These are phyloP conservation scores for Onychomys torridus DNA, from an alignment of 2,797 vertebrate genomes.

Conservation along the genomic window DNA sequence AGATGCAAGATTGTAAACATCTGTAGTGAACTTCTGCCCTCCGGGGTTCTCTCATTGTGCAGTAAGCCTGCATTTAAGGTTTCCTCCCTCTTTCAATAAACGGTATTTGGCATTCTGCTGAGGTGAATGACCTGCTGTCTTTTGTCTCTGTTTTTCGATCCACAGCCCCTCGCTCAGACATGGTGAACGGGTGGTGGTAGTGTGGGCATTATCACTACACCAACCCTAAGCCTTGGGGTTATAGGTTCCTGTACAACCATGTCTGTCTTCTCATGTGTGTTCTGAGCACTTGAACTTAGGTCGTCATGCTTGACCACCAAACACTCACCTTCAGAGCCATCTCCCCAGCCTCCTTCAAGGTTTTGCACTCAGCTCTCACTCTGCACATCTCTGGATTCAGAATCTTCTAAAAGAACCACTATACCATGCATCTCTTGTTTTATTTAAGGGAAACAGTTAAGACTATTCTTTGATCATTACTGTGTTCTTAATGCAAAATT, in stretches of 20 bases:
- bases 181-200: too few species aligned
- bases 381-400: constrained; percentile 15
- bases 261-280: background rate
- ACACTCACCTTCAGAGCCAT: background rate
- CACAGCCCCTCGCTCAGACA: too few species aligned
- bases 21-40: too few species aligned
- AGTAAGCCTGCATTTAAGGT: too few species aligned
- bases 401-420: constrained; percentile 9
- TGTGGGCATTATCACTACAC: too few species aligned
- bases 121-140: too few species aligned
- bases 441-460: constrained; percentile 8
- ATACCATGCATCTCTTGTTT: background rate
- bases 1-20: too few species aligned
- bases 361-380: background rate
- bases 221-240: background rate
- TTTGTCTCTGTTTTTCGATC: too few species aligned
- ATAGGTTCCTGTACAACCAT: background rate
- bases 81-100: too few species aligned
- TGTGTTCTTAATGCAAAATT: constrained; percentile 47
- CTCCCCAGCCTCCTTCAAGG: background rate
- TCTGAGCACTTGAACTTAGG: background rate
- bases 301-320: background rate
- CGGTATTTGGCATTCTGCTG: too few species aligned
- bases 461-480: background rate
- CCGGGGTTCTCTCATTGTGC: too few species aligned